Conservation (phyloP, 2,797 vertebrate species). For the Pygocentrus nattereri region DNA sequence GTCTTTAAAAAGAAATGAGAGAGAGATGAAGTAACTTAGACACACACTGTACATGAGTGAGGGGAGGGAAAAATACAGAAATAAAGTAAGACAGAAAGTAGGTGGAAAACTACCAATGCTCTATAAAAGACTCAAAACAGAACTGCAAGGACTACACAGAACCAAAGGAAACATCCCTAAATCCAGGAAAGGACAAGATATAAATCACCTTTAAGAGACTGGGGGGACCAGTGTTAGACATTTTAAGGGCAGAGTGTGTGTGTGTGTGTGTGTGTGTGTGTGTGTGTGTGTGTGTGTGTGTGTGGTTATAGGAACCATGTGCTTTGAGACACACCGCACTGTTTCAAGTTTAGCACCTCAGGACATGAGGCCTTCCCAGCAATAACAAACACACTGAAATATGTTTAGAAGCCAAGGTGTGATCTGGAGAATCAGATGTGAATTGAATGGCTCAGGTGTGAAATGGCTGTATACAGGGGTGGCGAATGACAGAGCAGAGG, state of each 20-base stretch:
- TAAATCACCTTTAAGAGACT: slow-evolving; percentile 55
- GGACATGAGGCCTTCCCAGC: slow-evolving; percentile 44
- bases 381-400: slow-evolving; percentile 43
- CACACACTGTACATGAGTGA: neutral
- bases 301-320: slow-evolving; percentile 70
- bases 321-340: slow-evolving; percentile 71
- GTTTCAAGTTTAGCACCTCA: slow-evolving; percentile 71
- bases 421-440: slow-evolving; percentile 34
- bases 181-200: slow-evolving; percentile 36
- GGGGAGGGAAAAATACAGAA: neutral
- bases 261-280: slow-evolving; percentile 5
- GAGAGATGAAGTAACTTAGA: slow-evolving; percentile 31
- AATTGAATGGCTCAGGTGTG: slow-evolving; percentile 17
- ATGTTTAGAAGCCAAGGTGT: slow-evolving; percentile 22
- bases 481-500: slow-evolving; percentile 24
- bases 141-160: slow-evolving; percentile 7
- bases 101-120: neutral
- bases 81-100: neutral
- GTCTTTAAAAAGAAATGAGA: slow-evolving; percentile 77
- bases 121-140: neutral
- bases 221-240: slow-evolving; percentile 43
- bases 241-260: slow-evolving; percentile 24
- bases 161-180: slow-evolving; percentile 24
- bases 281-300: slow-evolving; percentile 14
- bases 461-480: slow-evolving; percentile 15